phyloP scores from a whole-genome alignment of 2,797 vertebrate genomes.

The Bucorvus abyssinicus region DNA sequence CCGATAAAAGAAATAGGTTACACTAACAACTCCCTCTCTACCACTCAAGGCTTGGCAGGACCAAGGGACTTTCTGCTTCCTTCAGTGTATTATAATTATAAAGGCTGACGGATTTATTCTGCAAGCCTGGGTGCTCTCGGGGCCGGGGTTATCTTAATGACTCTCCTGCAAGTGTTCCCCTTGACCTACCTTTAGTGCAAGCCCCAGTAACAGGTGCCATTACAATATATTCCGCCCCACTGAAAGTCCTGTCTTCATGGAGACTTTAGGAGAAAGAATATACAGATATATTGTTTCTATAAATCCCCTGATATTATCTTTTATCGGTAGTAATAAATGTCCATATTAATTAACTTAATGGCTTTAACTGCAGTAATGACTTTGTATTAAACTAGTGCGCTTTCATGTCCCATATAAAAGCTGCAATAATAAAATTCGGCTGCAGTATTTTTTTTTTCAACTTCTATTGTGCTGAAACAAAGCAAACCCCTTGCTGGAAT shows the following conservation, averaged over 20 bases:
- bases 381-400: conserved; percentile 41
- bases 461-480: conserved; percentile 54
- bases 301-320: conserved; percentile 59
- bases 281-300: conserved; percentile 53
- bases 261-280: conserved; percentile 24
- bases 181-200: conserved; percentile 30
- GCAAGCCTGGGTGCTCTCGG: not conserved
- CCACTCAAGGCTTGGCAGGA: not conserved
- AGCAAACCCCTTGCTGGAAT: conserved; percentile 23
- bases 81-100: not conserved
- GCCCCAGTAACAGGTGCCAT: conserved; percentile 21
- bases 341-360: conserved; percentile 68
- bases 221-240: not conserved
- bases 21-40: not conserved
- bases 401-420: conserved; percentile 64
- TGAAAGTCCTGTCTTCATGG: not conserved
- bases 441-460: conserved; percentile 40
- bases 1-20: not conserved
- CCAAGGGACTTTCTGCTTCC: not conserved
- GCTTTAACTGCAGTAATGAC: conserved; percentile 65
- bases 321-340: conserved; percentile 63
- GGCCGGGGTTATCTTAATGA: not conserved
- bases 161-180: conserved; percentile 18
- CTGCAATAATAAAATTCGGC: conserved; percentile 53
- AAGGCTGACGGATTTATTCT: conserved; percentile 12